Evolutionary conservation across 2,888 invertebrate species (phyloP).

Genomic region (Xylocampa areola): DNA sequence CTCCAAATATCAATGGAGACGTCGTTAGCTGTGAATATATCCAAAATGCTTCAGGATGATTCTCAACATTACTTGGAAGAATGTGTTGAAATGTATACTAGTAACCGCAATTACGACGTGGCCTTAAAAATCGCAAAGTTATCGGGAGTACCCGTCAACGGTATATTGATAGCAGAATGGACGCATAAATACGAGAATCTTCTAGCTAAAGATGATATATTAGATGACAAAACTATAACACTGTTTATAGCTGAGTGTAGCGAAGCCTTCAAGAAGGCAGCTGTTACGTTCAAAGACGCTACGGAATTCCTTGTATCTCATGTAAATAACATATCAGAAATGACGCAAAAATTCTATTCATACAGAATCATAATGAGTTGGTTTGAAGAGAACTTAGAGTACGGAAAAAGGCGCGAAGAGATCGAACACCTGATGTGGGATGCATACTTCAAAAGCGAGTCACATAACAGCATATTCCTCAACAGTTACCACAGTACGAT

Average conservation of each 20-base stretch:
- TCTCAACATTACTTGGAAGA: slow-evolving; percentile 84
- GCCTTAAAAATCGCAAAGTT: slow-evolving; percentile 90
- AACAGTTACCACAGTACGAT: slow-evolving; percentile 77
- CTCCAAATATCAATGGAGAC: slow-evolving; percentile 90
- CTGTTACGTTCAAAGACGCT: slow-evolving; percentile 90
- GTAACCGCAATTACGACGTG: slow-evolving; percentile 85
- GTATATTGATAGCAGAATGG: slow-evolving; percentile 89
- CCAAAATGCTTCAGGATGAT: slow-evolving; percentile 80
- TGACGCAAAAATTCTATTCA: slow-evolving; percentile 86
- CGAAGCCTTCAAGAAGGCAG: slow-evolving; percentile 89
- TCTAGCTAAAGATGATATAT: slow-evolving; percentile 68
- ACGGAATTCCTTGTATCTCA: slow-evolving; percentile 91
- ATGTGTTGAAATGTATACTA: slow-evolving; percentile 88
- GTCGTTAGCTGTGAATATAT: slow-evolving; percentile 87
- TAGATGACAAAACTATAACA: slow-evolving; percentile 79
- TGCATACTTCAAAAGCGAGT: slow-evolving; percentile 77
- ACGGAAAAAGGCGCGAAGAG: slow-evolving; percentile 77
- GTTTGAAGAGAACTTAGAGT: slow-evolving; percentile 83
- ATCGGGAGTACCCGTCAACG: slow-evolving; percentile 83
- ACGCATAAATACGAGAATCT: slow-evolving; percentile 83
- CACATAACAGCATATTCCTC: slow-evolving; percentile 70
- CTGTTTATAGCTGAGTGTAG: slow-evolving; percentile 91
- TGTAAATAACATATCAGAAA: slow-evolving; percentile 83
- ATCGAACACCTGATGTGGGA: slow-evolving; percentile 87
- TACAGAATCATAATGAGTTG: slow-evolving; percentile 85